Evolutionary conservation across 2,797 vertebrate genomes (phyloP).

Genomic region (Acanthornis magna): DNA sequence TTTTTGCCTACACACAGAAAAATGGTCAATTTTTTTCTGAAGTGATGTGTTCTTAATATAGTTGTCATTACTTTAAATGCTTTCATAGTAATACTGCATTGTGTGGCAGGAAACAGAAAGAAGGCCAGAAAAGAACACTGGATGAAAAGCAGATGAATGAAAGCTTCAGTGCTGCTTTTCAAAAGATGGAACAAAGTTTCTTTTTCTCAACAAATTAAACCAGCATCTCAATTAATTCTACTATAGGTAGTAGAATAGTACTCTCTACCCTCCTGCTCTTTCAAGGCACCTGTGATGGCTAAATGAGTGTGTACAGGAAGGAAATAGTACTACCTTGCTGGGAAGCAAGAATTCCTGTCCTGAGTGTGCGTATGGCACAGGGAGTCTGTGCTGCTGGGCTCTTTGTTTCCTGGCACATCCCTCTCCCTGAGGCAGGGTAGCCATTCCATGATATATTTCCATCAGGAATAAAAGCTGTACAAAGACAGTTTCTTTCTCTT

Average conservation of each 20-base stretch:
- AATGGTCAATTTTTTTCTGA: not conserved
- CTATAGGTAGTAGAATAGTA: not conserved
- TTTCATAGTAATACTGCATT: constrained; percentile 28
- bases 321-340: not conserved
- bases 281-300: not conserved
- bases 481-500: not conserved
- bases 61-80: constrained; percentile 35
- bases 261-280: not conserved
- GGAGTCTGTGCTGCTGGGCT: accelerated
- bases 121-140: constrained; percentile 13
- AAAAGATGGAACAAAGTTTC: not conserved
- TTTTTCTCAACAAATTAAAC: not conserved
- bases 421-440: not conserved
- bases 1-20: constrained; percentile 6
- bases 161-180: not conserved
- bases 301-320: not conserved
- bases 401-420: not conserved
- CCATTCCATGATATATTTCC: not conserved
- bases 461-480: not conserved
- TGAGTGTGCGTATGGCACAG: not conserved
- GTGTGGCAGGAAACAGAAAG: constrained; percentile 29
- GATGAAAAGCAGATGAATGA: constrained; percentile 57
- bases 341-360: not conserved
- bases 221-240: not conserved
- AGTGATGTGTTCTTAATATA: constrained; percentile 44